These are phyloP conservation scores for Acrobasis repandana DNA, from an alignment of 2,888 invertebrate genomes.

Conservation along the genomic window DNA sequence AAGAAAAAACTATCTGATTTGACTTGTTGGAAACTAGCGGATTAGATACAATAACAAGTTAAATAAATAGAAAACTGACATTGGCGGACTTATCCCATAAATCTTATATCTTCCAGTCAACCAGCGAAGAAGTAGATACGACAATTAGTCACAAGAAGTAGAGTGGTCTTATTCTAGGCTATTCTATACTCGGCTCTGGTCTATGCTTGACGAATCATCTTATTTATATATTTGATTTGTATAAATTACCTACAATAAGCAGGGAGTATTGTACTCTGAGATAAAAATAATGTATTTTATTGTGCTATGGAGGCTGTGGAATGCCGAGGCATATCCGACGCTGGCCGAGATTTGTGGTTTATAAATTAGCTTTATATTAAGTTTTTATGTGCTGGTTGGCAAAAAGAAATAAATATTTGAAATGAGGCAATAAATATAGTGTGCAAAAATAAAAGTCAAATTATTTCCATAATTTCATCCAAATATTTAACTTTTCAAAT, in stretches of 20 bases:
- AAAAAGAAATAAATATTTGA: conserved; percentile 15
- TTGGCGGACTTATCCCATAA: too few species aligned
- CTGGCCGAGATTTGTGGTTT: conserved; percentile 22
- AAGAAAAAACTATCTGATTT: too few species aligned
- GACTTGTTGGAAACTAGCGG: too few species aligned
- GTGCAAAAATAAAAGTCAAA: conserved; percentile 3
- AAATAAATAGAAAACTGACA: too few species aligned
- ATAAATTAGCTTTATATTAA: conserved; percentile 24
- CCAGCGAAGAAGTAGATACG: too few species aligned
- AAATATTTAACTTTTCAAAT: too few species aligned
- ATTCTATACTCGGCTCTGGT: too few species aligned
- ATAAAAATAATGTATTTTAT: conserved; percentile 30
- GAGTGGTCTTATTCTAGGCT: too few species aligned
- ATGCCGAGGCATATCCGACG: conserved; percentile 18
- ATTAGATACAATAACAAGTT: too few species aligned
- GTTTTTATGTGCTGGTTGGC: conserved; percentile 15
- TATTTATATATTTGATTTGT: not conserved
- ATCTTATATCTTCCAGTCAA: too few species aligned
- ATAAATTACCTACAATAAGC: not conserved
- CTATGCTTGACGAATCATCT: too few species aligned
- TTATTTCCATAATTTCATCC: not conserved
- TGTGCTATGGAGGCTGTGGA: conserved; percentile 10
- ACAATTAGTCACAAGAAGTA: too few species aligned
- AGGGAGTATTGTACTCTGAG: conserved; percentile 46
- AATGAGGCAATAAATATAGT: conserved; percentile 10